Base-by-base conservation (phyloP, 1,140 invertebrate genomes). In the Heterodera schachtii region DNA sequence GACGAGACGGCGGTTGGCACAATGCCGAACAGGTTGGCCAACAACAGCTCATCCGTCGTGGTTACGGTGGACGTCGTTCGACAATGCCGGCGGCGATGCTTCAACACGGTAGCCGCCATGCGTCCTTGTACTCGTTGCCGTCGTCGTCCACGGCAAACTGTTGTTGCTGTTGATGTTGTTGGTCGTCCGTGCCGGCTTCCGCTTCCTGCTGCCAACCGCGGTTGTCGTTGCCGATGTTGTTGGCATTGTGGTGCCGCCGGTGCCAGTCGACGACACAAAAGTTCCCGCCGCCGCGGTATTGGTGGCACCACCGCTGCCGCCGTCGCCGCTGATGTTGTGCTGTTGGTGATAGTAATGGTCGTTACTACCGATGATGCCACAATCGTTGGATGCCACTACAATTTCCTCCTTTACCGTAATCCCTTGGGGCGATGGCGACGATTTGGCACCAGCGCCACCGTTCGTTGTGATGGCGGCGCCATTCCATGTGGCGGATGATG, bases 21-120 rank as follows among this genome's bases (percentile, higher is more conserved):
- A 71, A 71, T 41, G 69, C 69, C 44, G 0, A 71, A 71, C 69
- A 71, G 31, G 31, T 71, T 71, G 69, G 69, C 69, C 69, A 71
- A 46, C 69, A 71, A 7, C 69, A 43, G 9, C 41, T 71, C 69
- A 3, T 41, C 69, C 31, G 69, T 7, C 69, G 69, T 71, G n/a
- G 31, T 71, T 1, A 11, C 19, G 67, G 67, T 69, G 67, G n/a
- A 2, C 67, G 41, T 31, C 16, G n/a, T n/a, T n/a, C n/a, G 67
- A 8, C 3, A 69, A 41, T 21, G 19, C 16, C 41, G 69, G 69
- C 31, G 31, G 31, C 31, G 31, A 31, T 31, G 31, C 31, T 41
- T 71, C 69, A 71, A 71, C 44, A 21, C 9, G 41, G 2, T 70
- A n/a, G n/a, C 9, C 21, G 67, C n/a, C 44, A 46, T 43, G 31